Evolutionary conservation across 2,797 vertebrate species (phyloP).

Genomic region (Nothura maculosa): DNA sequence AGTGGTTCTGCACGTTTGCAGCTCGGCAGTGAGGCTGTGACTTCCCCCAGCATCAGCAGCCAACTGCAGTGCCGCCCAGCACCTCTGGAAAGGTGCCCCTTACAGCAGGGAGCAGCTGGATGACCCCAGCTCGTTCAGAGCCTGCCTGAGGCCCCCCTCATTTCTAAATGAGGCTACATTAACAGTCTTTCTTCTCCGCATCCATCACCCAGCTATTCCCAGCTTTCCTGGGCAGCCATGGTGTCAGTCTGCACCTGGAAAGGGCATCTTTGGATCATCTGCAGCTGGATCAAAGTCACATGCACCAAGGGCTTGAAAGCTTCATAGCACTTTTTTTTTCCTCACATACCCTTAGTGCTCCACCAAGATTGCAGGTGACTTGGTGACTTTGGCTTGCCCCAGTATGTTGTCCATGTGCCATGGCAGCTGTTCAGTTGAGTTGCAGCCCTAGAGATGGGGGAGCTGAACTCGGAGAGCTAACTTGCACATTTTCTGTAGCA

Average conservation of each 20-base stretch:
- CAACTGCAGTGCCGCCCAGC: rapidly evolving
- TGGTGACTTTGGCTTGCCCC: neutral
- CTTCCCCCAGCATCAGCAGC: neutral
- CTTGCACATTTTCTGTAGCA: neutral
- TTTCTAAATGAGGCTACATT: neutral
- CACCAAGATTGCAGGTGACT: rapidly evolving
- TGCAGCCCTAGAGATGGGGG: neutral
- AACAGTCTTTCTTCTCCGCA: neutral
- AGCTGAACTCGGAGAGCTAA: neutral
- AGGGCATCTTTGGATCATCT: conserved; percentile 2
- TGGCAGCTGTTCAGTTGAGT: rapidly evolving
- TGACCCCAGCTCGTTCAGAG: neutral
- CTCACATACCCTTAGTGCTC: neutral
- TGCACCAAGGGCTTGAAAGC: neutral
- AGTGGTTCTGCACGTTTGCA: conserved; percentile 65
- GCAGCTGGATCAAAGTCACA: neutral
- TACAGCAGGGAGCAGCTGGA: neutral
- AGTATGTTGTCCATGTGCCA: rapidly evolving
- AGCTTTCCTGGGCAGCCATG: neutral
- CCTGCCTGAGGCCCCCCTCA: neutral
- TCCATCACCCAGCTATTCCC: neutral
- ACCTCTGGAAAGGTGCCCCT: neutral
- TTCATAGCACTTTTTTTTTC: neutral
- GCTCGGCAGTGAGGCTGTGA: neutral
- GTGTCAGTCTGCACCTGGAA: conserved; percentile 27